phyloP scores from a whole-genome alignment of 2,797 vertebrate genomes.

The Amniataba percoides region DNA sequence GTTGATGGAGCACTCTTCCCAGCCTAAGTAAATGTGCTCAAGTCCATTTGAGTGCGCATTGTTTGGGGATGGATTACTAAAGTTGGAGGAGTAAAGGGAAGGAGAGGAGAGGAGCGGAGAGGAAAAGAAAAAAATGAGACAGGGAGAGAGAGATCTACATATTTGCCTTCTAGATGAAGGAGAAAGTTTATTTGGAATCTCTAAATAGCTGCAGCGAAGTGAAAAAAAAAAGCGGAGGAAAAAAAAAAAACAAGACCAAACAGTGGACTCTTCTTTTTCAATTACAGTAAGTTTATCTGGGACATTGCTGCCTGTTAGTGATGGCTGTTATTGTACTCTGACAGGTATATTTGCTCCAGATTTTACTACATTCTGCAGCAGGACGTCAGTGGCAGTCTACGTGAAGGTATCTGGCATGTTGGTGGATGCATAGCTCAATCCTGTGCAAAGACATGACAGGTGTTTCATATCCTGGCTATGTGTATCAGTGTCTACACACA shows the following conservation, averaged over 20 bases:
- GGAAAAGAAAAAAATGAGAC: not conserved
- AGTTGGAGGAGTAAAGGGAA: constrained; percentile 60
- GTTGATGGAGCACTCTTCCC: constrained; percentile 81
- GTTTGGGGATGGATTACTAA: constrained; percentile 78
- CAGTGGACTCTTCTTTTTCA: constrained; percentile 21
- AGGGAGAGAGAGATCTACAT: constrained; percentile 42
- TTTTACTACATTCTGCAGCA: constrained; percentile 40
- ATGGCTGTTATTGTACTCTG: constrained; percentile 28
- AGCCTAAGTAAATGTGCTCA: constrained; percentile 81
- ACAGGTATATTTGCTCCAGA: constrained; percentile 43
- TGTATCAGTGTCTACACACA: constrained; percentile 30
- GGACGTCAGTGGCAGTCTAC: constrained; percentile 51
- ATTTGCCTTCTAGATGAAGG: constrained; percentile 65
- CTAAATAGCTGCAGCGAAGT: constrained; percentile 47
- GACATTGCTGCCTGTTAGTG: constrained; percentile 26
- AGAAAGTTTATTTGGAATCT: constrained; percentile 55
- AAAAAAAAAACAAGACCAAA: constrained; percentile 45
- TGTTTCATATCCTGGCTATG: constrained; percentile 56
- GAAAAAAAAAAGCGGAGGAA: constrained; percentile 1
- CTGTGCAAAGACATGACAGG: constrained; percentile 65
- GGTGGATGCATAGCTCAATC: constrained; percentile 31
- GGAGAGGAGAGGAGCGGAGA: constrained; percentile 23
- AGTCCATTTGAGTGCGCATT: constrained; percentile 77
- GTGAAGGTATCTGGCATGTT: constrained; percentile 45
- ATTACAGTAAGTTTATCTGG: constrained; percentile 27